These are phyloP conservation scores for Phoebastria nigripes DNA, from an alignment of 2,797 vertebrate genomes.

Conservation along the genomic window DNA sequence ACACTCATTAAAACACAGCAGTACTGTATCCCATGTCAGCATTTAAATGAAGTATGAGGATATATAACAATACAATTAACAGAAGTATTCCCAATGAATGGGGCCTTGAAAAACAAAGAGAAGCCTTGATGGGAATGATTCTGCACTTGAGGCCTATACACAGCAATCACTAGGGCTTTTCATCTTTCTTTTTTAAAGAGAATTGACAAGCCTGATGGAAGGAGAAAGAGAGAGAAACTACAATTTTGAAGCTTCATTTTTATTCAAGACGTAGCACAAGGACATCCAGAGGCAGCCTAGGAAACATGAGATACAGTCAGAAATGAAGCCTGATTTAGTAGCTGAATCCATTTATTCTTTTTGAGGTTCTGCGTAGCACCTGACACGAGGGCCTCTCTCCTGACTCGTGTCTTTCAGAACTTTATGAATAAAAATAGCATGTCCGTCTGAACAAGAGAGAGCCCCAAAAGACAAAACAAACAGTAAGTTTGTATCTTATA, in stretches of 20 bases:
- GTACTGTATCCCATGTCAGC: slow-evolving; percentile 13
- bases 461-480: background rate
- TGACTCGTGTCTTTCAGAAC: background rate
- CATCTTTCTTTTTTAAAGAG: background rate
- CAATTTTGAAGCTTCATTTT: slow-evolving; percentile 24
- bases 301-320: background rate
- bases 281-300: background rate
- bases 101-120: slow-evolving; percentile 13
- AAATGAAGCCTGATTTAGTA: background rate
- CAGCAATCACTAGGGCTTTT: slow-evolving; percentile 15
- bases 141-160: background rate
- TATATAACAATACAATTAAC: slow-evolving; percentile 17
- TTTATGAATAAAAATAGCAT: background rate
- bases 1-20: background rate
- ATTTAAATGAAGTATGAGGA: slow-evolving; percentile 49
- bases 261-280: slow-evolving; percentile 14
- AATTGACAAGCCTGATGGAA: background rate
- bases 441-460: background rate
- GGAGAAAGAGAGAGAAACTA: background rate
- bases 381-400: background rate
- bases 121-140: slow-evolving; percentile 21
- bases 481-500: background rate
- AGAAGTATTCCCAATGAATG: slow-evolving; percentile 4
- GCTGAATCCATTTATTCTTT: background rate
- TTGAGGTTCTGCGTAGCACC: background rate